Evolutionary conservation across 2,797 vertebrate genomes (phyloP).

Genomic region (Morelia viridis): DNA sequence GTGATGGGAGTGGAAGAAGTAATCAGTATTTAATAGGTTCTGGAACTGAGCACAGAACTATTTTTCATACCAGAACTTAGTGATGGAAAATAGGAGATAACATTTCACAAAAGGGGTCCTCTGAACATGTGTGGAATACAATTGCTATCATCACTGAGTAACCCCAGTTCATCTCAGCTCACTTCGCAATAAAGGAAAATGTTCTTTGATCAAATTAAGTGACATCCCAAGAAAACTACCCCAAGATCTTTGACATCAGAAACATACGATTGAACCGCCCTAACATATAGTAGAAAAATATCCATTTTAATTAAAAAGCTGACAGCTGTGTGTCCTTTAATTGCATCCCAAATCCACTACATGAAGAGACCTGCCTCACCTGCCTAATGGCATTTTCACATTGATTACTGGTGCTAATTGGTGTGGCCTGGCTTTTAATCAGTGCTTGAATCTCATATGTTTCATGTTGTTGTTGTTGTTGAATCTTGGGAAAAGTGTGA

Average conservation of each 20-base stretch:
- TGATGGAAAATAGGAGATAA: not conserved
- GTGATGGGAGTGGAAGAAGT: not conserved
- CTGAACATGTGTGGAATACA: not conserved
- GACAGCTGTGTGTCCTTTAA: not conserved
- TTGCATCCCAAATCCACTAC: conserved; percentile 4
- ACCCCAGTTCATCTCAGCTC: not conserved
- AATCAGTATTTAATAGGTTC: not conserved
- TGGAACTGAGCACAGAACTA: not conserved
- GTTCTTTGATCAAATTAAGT: not conserved
- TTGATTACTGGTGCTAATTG: not conserved
- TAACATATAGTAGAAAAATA: not conserved
- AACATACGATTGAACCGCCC: not conserved
- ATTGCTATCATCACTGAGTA: not conserved
- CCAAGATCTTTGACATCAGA: not conserved
- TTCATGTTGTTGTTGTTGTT: not conserved
- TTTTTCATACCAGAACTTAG: not conserved
- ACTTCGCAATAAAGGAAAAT: not conserved
- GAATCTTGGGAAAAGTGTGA: not conserved
- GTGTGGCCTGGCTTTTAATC: not conserved
- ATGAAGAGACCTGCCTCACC: not conserved
- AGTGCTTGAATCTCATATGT: not conserved
- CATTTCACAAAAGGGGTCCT: not conserved
- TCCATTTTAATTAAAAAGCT: conserved; percentile 8
- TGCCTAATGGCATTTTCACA: not conserved
- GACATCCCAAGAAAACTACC: not conserved